phyloP scores from a whole-genome alignment of 2,113 vertebrate genomes.

The Amazona vittata region DNA sequence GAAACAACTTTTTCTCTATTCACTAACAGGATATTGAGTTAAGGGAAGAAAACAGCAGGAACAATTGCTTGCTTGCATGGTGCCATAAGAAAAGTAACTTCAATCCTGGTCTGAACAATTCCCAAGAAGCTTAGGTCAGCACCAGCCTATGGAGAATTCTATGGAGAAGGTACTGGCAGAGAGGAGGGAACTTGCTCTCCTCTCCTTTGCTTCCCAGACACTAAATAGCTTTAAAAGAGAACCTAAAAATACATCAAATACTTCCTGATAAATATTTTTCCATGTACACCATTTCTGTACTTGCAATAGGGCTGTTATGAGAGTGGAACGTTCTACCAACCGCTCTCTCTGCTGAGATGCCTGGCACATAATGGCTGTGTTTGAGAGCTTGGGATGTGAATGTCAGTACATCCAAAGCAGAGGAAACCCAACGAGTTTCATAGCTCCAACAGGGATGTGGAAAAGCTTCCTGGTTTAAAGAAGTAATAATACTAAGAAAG shows the following conservation, averaged over 20 bases:
- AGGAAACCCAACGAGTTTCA: constrained; percentile 7
- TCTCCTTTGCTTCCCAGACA: not conserved
- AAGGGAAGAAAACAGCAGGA: not conserved
- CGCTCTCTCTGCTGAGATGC: not conserved
- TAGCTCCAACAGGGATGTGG: not conserved
- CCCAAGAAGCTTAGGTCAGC: not conserved
- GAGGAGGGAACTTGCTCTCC: not conserved
- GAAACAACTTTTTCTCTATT: not conserved
- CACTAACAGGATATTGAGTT: not conserved
- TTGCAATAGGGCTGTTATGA: not conserved
- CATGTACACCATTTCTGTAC: not conserved
- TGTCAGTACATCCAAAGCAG: not conserved
- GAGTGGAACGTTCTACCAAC: not conserved
- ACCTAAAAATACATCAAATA: constrained; percentile 33
- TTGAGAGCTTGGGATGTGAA: not conserved
- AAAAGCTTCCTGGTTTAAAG: constrained; percentile 36
- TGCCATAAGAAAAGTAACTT: not conserved
- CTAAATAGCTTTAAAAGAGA: constrained; percentile 8
- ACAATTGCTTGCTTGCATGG: not conserved
- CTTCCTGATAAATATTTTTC: constrained; percentile 49
- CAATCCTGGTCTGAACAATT: not conserved
- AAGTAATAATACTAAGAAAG: constrained; percentile 1
- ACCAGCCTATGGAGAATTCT: not conserved
- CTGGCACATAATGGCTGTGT: not conserved
- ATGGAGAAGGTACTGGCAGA: not conserved